These are phyloP conservation scores for Lutraria lutraria DNA, from an alignment of 2,888 invertebrate species.

Conservation along the genomic window DNA sequence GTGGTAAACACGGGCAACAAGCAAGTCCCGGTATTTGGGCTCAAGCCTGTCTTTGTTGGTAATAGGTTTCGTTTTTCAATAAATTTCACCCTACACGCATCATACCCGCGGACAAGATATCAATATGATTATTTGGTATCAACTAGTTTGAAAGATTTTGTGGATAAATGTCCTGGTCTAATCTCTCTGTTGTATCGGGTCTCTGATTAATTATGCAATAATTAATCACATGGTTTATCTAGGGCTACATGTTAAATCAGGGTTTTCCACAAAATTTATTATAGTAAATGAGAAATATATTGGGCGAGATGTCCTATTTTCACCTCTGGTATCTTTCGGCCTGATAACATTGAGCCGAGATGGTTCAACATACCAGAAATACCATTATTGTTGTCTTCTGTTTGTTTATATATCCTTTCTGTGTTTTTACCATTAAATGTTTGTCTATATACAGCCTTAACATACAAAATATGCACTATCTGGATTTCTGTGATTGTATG, in stretches of 20 bases:
- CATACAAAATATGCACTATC: not conserved
- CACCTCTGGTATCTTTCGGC: conserved; percentile 49
- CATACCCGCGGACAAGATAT: not conserved
- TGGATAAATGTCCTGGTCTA: conserved; percentile 39
- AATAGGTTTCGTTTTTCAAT: not conserved
- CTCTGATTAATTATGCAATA: conserved; percentile 66
- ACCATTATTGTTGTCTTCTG: conserved; percentile 6
- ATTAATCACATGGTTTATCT: conserved; percentile 65
- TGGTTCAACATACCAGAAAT: conserved; percentile 45
- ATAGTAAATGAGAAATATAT: conserved; percentile 65
- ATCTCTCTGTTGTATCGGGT: conserved; percentile 43
- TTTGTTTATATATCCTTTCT: conserved; percentile 29
- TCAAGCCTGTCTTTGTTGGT: conserved; percentile 13
- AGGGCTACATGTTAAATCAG: conserved; percentile 61
- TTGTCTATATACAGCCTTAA: not conserved
- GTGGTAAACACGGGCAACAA: not conserved
- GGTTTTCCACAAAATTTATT: conserved; percentile 65
- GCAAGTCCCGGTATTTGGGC: not conserved
- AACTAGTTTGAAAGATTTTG: conserved; percentile 37
- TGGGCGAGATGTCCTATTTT: conserved; percentile 58
- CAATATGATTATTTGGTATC: not conserved
- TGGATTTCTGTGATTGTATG: not conserved
- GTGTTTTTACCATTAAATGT: conserved; percentile 4
- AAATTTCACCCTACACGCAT: not conserved
- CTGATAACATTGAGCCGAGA: conserved; percentile 35